These are phyloP conservation scores for Archaeoteleia sp. DNA, from an alignment of 2,888 invertebrate species.

Conservation along the genomic window DNA sequence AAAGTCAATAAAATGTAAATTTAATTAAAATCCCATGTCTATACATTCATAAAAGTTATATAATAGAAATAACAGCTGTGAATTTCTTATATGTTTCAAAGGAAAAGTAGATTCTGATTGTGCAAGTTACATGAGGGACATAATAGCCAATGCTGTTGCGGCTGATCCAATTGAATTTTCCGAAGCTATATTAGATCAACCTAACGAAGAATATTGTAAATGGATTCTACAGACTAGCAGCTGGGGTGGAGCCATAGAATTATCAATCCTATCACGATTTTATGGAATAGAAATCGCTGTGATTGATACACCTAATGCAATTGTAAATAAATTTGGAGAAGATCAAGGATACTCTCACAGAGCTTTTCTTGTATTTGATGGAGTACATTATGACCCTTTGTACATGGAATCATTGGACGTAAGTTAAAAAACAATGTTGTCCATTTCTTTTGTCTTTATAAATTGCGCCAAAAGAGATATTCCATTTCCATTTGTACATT, in stretches of 20 bases:
- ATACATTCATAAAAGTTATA: no score
- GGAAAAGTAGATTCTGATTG: constrained; percentile 86
- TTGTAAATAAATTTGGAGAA: constrained; percentile 95
- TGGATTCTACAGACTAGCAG: constrained; percentile 93
- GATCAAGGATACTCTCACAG: constrained; percentile 89
- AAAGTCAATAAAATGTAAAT: no score
- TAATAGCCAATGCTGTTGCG: constrained; percentile 89
- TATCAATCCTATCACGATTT: constrained; percentile 89
- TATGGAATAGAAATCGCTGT: constrained; percentile 95
- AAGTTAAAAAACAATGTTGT: constrained; percentile 70
- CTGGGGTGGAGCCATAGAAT: constrained; percentile 98
- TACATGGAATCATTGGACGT: constrained; percentile 89
- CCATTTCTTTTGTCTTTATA: no score
- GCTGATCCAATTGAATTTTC: constrained; percentile 86
- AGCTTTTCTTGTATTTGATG: constrained; percentile 94
- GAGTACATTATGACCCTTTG: constrained; percentile 96
- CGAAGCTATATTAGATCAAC: constrained; percentile 90
- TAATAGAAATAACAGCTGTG: no score
- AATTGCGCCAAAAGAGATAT: constrained; percentile 3
- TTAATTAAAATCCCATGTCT: no score
- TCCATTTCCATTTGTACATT: neutral
- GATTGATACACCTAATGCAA: constrained; percentile 91
- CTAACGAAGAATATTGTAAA: constrained; percentile 88
- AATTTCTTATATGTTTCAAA: constrained; percentile 54
- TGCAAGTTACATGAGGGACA: constrained; percentile 86